Evolutionary conservation across 2,797 vertebrate species (phyloP).

Genomic region (Macrochelys suwanniensis): DNA sequence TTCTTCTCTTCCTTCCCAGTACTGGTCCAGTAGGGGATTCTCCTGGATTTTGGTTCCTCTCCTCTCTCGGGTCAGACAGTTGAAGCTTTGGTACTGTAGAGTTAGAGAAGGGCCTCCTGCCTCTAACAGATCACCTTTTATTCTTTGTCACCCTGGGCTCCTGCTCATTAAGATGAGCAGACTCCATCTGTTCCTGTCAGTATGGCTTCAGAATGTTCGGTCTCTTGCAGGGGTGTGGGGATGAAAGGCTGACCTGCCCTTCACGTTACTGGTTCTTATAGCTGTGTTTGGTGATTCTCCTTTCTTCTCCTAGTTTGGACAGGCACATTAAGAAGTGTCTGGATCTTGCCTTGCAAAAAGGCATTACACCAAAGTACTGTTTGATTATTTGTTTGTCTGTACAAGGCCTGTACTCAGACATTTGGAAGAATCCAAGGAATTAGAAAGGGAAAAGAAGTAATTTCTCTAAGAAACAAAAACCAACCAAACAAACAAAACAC

Average conservation of each 20-base stretch:
- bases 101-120: neutral
- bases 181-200: neutral
- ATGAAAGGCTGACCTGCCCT: neutral
- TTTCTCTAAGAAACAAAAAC: neutral
- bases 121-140: neutral
- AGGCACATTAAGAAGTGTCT: neutral
- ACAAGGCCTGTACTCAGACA: neutral
- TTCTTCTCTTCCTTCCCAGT: neutral
- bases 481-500: neutral
- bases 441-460: neutral
- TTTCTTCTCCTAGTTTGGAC: neutral
- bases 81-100: neutral
- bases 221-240: neutral
- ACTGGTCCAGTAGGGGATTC: neutral
- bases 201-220: neutral
- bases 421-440: neutral
- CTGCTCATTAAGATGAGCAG: neutral
- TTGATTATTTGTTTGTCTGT: neutral
- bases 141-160: neutral
- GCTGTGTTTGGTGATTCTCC: neutral
- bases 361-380: neutral
- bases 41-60: neutral
- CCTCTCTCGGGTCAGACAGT: too few species aligned
- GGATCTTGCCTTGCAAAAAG: neutral
- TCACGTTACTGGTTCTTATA: neutral